Evolutionary conservation across 2,113 vertebrate species (phyloP), one percentile per base, ranked within the genome.

Genomic region (Suricata suricatta): DNA sequence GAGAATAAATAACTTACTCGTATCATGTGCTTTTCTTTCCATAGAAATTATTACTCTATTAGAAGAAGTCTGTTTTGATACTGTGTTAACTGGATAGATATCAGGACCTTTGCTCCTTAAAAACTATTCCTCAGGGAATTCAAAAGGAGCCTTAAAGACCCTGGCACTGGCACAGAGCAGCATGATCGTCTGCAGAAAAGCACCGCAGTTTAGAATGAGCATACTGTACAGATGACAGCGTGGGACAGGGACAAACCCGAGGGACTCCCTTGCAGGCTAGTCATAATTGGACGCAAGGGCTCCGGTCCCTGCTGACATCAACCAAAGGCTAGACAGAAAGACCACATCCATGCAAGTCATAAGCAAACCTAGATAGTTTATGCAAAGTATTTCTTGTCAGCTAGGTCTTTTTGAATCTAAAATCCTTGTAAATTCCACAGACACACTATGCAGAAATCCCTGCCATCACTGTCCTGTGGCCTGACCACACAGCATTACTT

Each of bases 181-280:
- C 2, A 38, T 29, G 4, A 14, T 13, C 33, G 23, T 71, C 68
- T 27, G 23, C 35, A 94, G 19, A 38, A 83, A 87, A 92, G 50
- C n/a, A 38, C 4, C 33, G 9, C 21, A 64, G 33, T 57, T 27
- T 64, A 64, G 88, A 81, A 84, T 17, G n/a, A 80, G 25, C 44
- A n/a, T 19, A 7, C 10, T 19, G 2, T 31, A 21, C 2, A 27
- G 41, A 57, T 15, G 33, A 35, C n/a, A 41, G 3, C 2, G 0
- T 23, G 16, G 41, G 33, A 12, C 25, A 82, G 38, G 16, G 83
- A 41, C 7, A 4, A 23, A 23, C 17, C 17, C 4, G 6, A 57
- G 41, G 0, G 11, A 44, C 21, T n/a, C 57, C 33, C n/a, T 66
- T 54, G 27, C 41, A n/a, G 71, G 19, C 38, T 35, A 1, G 52